These are phyloP conservation scores for Thymelicus acteon DNA, from an alignment of 2,888 invertebrate species.

Conservation along the genomic window DNA sequence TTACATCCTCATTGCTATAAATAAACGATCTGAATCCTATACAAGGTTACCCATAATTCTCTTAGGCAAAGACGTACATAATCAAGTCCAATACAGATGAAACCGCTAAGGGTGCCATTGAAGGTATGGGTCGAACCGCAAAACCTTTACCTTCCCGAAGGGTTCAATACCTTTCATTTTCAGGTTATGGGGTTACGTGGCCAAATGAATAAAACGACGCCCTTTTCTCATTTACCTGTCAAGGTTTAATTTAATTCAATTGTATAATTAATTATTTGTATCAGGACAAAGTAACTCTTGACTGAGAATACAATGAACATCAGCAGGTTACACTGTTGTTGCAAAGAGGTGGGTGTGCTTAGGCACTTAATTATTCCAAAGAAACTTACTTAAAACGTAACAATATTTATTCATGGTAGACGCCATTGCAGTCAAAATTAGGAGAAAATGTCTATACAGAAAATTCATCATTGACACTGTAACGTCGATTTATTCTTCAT, in stretches of 20 bases:
- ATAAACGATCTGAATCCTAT: background rate
- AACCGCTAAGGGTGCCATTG: conserved; percentile 23
- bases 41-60: conserved; percentile 6
- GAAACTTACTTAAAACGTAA: too few species aligned
- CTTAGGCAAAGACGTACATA: conserved; percentile 12
- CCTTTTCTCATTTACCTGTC: conserved; percentile 4
- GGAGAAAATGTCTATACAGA: too few species aligned
- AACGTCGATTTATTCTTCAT: too few species aligned
- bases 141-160: conserved; percentile 19
- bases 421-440: too few species aligned
- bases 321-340: too few species aligned
- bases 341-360: too few species aligned
- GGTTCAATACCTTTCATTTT: conserved; percentile 22
- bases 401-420: too few species aligned
- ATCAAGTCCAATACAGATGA: conserved; percentile 14
- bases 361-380: too few species aligned
- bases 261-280: background rate
- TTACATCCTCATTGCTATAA: background rate
- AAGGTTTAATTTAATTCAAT: background rate
- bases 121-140: conserved; percentile 28
- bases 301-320: too few species aligned
- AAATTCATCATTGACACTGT: too few species aligned
- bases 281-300: too few species aligned
- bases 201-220: background rate
- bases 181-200: background rate